phyloP scores from a whole-genome alignment of 2,797 vertebrate genomes.

The Parauchenoglanis ngamensis region DNA sequence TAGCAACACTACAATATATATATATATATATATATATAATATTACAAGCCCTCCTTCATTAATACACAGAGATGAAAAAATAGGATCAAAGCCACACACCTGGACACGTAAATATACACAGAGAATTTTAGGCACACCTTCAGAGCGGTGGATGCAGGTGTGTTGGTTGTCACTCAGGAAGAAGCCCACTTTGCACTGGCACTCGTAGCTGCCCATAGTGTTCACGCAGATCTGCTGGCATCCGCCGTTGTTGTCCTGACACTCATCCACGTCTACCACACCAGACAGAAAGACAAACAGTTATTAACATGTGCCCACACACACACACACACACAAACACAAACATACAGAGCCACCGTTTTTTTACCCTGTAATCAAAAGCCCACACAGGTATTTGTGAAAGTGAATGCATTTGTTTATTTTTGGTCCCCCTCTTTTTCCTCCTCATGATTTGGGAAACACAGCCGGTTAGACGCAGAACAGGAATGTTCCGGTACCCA shows the following conservation, averaged over 20 bases:
- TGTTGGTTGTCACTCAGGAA: slow-evolving; percentile 98
- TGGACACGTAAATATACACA: slow-evolving; percentile 17
- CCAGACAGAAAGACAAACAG: slow-evolving; percentile 37
- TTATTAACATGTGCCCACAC: slow-evolving; percentile 53
- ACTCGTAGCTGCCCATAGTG: slow-evolving; percentile 96
- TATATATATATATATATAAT: not conserved
- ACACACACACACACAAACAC: slow-evolving; percentile 12
- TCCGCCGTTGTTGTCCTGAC: slow-evolving; percentile 93
- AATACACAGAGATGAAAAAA: not conserved
- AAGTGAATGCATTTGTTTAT: slow-evolving; percentile 53
- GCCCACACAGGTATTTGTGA: slow-evolving; percentile 47
- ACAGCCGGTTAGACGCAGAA: slow-evolving; percentile 43
- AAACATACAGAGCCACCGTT: slow-evolving; percentile 14
- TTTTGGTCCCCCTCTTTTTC: slow-evolving; percentile 33
- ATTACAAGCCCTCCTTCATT: not conserved
- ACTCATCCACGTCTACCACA: slow-evolving; percentile 87
- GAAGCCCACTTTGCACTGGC: slow-evolving; percentile 89
- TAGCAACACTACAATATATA: not conserved
- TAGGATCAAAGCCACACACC: not conserved
- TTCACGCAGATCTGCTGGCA: slow-evolving; percentile 97
- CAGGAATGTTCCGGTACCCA: slow-evolving; percentile 49
- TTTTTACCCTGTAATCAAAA: slow-evolving; percentile 29
- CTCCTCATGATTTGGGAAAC: slow-evolving; percentile 26
- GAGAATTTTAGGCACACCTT: slow-evolving; percentile 77
- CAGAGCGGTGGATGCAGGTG: slow-evolving; percentile 96